Base-by-base conservation (phyloP, 2,888 invertebrate species). In the Caenorhabditis becei region DNA sequence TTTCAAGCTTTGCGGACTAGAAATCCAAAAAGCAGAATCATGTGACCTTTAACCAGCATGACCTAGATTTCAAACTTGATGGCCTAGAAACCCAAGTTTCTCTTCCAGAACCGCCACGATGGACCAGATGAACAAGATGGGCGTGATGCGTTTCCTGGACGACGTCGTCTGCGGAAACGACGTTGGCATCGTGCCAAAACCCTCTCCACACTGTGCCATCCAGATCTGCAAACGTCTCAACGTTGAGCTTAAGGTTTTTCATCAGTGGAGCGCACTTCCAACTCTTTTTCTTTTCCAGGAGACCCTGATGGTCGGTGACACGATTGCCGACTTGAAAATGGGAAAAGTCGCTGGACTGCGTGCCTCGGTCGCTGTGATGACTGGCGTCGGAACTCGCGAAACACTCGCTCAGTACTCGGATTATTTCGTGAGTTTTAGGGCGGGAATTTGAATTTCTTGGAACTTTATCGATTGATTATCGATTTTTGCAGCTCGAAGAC, bases 131-230 rank as follows among this genome's bases (percentile, higher is more conserved):
- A 72, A 75, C 28, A 80, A 83, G 54, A 78, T 90, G 72, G 87
- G 86, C 18, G 86, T 91, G 61, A 82, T 83, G 53, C 78, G 91
- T 47, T 89, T 91, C 61, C 84, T 87, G 24, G 90, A 92, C 23
- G 92, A 92, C 83, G 88, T 92, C 20, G 91, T 92, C 11, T 92
- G 92, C 82, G 92, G 92, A 4, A 92, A 92, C 85, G 92, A 92
- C 81, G 85, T 87, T 7, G 90, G 90, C 44, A 91, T 91, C 16
- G 80, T 90, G 67, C 92, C 92, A 3, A 92, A 92, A 84, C 92
- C 92, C 11, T 88, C 89, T 26, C 92, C 92, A 3, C 90, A 91
- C 86, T 92, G 92, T 83, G 92, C 92, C 4, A 88, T 91, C 65
- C 84, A 87, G 56, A 90, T 91, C 54, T 91, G 91, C 80, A 86